These are phyloP conservation scores for Zosterops japonicus DNA, from an alignment of 2,113 vertebrate genomes.

Conservation along the genomic window DNA sequence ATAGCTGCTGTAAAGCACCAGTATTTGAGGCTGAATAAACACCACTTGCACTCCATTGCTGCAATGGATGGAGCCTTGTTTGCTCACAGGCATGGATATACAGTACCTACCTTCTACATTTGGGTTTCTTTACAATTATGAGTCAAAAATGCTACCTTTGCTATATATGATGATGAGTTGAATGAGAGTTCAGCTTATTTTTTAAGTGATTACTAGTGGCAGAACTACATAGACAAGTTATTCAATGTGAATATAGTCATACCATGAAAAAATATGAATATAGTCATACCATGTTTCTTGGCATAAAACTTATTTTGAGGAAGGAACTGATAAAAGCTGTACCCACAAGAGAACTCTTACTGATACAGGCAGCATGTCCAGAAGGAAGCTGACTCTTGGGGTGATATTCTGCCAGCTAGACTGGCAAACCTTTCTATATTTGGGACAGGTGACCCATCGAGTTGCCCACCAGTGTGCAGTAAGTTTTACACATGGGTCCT, in stretches of 20 bases:
- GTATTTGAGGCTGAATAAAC: neutral
- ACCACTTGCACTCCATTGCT: neutral
- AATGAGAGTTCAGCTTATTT: neutral
- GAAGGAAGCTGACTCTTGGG: neutral
- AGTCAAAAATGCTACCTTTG: neutral
- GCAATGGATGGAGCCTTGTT: neutral
- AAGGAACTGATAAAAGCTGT: neutral
- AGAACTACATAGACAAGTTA: neutral
- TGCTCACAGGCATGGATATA: neutral
- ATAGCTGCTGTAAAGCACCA: neutral
- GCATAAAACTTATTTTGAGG: neutral
- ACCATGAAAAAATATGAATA: too few species aligned
- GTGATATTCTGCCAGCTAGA: neutral
- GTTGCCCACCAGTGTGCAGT: neutral
- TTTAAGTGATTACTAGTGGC: neutral
- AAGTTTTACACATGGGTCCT: neutral
- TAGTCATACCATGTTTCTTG: neutral
- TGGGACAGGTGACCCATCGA: neutral
- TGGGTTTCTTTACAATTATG: neutral
- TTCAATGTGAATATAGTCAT: neutral
- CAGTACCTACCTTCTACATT: rapidly evolving
- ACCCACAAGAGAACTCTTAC: neutral
- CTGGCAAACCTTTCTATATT: neutral
- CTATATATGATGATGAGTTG: neutral
- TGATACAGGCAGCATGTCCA: neutral